These are phyloP conservation scores for Origma solitaria DNA, from an alignment of 2,113 vertebrate species.

Conservation along the genomic window DNA sequence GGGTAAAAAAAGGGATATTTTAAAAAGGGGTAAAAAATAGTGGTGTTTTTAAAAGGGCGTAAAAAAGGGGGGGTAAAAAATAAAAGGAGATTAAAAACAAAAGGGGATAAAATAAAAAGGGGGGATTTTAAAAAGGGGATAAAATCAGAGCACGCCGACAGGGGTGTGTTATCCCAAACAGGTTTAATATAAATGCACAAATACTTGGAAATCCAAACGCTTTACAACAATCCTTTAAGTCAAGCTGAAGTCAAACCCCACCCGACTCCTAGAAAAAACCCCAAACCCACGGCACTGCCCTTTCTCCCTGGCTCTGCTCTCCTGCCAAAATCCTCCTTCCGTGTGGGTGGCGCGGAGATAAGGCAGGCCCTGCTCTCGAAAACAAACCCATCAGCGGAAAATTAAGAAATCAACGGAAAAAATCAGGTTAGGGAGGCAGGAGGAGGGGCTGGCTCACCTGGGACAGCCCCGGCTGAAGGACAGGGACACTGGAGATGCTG, in stretches of 20 bases:
- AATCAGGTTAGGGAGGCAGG: neutral
- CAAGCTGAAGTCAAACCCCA: neutral
- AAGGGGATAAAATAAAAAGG: neutral
- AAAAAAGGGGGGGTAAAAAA: too few species aligned
- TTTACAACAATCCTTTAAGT: neutral
- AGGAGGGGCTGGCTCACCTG: neutral
- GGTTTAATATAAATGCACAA: neutral
- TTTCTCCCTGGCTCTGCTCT: neutral
- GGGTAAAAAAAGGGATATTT: neutral
- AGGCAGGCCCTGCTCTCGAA: neutral
- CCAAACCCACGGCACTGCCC: neutral
- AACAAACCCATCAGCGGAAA: neutral
- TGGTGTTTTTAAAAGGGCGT: too few species aligned
- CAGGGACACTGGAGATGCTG: neutral
- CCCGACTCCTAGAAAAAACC: neutral
- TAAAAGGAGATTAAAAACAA: neutral
- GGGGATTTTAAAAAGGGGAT: fast-evolving
- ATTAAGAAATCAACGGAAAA: neutral
- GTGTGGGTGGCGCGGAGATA: neutral
- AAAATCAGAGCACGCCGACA: fast-evolving
- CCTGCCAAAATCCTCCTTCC: neutral
- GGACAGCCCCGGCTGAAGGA: neutral
- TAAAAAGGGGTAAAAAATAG: neutral
- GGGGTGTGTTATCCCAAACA: fast-evolving
- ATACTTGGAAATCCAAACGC: neutral